A percentile compares a stretch with the other conserved stretches of the same genome.
Conservation (phyloP, 2,113 vertebrate species). For the Galemys pyrenaicus region DNA sequence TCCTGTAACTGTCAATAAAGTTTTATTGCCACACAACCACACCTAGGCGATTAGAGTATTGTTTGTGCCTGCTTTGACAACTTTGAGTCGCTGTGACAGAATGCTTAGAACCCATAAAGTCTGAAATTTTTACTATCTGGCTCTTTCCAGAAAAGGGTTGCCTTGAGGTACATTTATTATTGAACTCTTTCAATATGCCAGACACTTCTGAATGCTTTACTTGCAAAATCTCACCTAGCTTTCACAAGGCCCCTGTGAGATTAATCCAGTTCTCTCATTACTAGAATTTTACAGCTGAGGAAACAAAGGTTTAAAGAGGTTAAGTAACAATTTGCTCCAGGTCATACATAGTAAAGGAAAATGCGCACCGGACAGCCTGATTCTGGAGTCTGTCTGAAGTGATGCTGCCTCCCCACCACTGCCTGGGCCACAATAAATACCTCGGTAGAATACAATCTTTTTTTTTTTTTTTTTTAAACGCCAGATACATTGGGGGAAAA, state of each 20-base stretch:
- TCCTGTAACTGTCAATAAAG: background rate
- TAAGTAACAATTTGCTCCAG: background rate
- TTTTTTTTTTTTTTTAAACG: background rate
- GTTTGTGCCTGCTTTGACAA: background rate
- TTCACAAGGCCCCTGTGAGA: background rate
- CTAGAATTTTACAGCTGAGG: conserved; percentile 1
- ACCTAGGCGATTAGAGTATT: background rate
- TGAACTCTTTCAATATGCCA: background rate
- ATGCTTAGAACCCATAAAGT: background rate
- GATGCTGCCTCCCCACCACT: background rate
- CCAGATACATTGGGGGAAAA: background rate
- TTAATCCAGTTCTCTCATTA: background rate
- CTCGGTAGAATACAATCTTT: background rate
- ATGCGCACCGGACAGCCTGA: background rate
- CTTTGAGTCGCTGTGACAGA: background rate
- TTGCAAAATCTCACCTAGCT: background rate
- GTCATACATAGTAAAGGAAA: background rate
- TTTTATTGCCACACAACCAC: background rate
- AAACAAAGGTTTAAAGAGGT: background rate
- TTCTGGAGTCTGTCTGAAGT: background rate
- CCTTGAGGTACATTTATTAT: background rate
- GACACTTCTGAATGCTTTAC: background rate
- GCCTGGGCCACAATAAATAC: background rate
- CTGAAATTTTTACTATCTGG: background rate
- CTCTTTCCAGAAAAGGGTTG: background rate